A percentile compares a stretch with the other conserved stretches of the same genome.
Evolutionary conservation across 2,888 invertebrate species (phyloP).

Genomic region (Hydriomena furcata): DNA sequence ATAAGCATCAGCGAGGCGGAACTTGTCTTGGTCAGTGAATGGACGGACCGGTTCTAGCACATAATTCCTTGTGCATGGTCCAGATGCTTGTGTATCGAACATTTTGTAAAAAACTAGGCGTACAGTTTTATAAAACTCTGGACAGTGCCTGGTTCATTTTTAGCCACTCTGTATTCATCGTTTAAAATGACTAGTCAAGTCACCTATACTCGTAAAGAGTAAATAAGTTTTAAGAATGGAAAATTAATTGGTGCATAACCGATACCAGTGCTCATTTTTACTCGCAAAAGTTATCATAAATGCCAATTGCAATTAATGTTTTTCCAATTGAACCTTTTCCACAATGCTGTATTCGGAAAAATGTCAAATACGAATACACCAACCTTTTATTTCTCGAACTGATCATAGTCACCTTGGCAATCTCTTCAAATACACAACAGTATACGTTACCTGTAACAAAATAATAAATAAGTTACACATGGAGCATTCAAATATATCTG

Average conservation of each 20-base stretch:
- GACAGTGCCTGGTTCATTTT: too few relatives aligned
- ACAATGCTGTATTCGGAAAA: not conserved
- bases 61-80: conserved; percentile 24
- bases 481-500: too few relatives aligned
- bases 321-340: not conserved
- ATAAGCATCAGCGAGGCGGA: conserved; percentile 35
- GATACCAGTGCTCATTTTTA: too few relatives aligned
- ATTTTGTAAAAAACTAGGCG: conserved; percentile 6
- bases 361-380: not conserved
- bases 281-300: too few relatives aligned
- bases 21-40: conserved; percentile 34
- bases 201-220: too few relatives aligned
- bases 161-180: too few relatives aligned
- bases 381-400: conserved; percentile 14
- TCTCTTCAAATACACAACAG: conserved; percentile 1
- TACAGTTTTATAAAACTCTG: too few relatives aligned
- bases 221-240: too few relatives aligned
- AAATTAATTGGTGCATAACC: too few relatives aligned
- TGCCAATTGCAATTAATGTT: not conserved
- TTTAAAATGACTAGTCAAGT: too few relatives aligned
- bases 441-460: conserved; percentile 25
- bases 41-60: conserved; percentile 33
- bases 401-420: not conserved
- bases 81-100: conserved; percentile 17
- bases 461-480: conserved; percentile 1